A percentile compares a stretch with the other conserved stretches of the same genome.
Evolutionary conservation across 2,113 vertebrate genomes (phyloP).

Genomic region (Sus scrofa): T2T-Sscrofa CM000817.6:78111001-78111500

Average conservation of each 20-base stretch:
- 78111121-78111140: background rate
- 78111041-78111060: background rate
- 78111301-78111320: too few species aligned
- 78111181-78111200: background rate
- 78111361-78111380: too few species aligned
- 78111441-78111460: too few species aligned
- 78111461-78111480: too few species aligned
- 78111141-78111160: background rate
- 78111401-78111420: too few species aligned
- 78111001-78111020: background rate
- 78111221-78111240: background rate
- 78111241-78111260: too few species aligned
- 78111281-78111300: too few species aligned
- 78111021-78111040: background rate
- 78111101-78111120: background rate
- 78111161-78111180: background rate
- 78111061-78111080: background rate
- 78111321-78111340: too few species aligned
- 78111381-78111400: too few species aligned
- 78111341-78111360: too few species aligned
- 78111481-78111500: background rate
- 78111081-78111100: accelerated
- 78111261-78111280: too few species aligned
- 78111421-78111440: too few species aligned
- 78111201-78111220: background rate